These are phyloP conservation scores for Halocaridina rubra DNA, from an alignment of 2,888 invertebrate species.

Conservation along the genomic window DNA sequence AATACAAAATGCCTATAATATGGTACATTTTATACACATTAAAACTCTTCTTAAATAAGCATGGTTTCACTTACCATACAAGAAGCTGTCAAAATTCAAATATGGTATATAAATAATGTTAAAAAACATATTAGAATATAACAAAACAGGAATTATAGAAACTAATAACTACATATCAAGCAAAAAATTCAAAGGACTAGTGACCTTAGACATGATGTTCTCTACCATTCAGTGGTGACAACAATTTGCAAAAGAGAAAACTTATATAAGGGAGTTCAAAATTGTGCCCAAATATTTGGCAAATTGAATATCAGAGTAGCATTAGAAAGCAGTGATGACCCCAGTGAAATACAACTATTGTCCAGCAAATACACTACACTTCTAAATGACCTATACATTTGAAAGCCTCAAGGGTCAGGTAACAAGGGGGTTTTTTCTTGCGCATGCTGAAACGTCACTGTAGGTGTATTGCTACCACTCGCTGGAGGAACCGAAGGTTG, in stretches of 20 bases:
- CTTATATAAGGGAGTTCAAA: neutral
- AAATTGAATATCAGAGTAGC: neutral
- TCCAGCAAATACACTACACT: neutral
- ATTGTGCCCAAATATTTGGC: slow-evolving; percentile 17
- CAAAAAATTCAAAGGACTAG: slow-evolving; percentile 37
- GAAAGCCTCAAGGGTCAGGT: slow-evolving; percentile 15
- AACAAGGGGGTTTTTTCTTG: slow-evolving; percentile 42
- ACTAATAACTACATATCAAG: neutral
- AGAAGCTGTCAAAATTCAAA: slow-evolving; percentile 35
- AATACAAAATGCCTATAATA: slow-evolving; percentile 51
- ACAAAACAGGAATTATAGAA: too few species aligned
- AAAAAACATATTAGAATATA: neutral
- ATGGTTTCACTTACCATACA: slow-evolving; percentile 19
- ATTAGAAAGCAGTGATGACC: neutral
- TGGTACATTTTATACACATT: slow-evolving; percentile 47
- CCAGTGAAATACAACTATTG: neutral
- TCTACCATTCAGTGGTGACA: neutral
- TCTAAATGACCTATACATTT: neutral
- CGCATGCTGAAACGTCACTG: slow-evolving; percentile 32
- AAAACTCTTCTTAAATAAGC: slow-evolving; percentile 18
- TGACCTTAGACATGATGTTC: neutral
- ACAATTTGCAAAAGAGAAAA: neutral
- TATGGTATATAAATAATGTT: slow-evolving; percentile 7
- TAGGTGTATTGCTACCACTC: neutral
- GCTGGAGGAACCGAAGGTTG: neutral